Percentiles rank a stretch among this genome's conserved stretches.
Conservation (phyloP, 1,140 invertebrate species). For the Euwallacea similis region DNA sequence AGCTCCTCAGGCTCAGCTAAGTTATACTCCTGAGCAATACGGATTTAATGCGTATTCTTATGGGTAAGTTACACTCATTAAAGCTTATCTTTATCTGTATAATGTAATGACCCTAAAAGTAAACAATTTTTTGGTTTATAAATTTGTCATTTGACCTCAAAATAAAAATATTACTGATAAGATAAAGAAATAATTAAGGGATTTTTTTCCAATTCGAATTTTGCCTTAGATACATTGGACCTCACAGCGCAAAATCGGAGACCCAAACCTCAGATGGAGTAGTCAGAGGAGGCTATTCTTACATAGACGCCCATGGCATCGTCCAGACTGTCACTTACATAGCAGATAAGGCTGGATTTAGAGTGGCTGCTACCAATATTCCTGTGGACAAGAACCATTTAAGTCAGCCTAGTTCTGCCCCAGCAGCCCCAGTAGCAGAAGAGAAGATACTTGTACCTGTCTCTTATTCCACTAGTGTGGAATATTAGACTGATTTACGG, state of each 20-base stretch:
- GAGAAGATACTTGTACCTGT: slow-evolving; percentile 26
- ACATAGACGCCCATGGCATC: slow-evolving; percentile 69
- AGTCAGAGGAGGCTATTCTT: slow-evolving; percentile 69
- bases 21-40: slow-evolving; percentile 40
- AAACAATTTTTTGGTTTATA: too few species aligned
- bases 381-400: slow-evolving; percentile 45
- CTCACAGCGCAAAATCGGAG: slow-evolving; percentile 67
- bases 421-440: background rate
- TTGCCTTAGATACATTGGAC: slow-evolving; percentile 62
- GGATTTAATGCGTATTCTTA: slow-evolving; percentile 28
- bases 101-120: too few species aligned
- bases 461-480: slow-evolving; percentile 34
- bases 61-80: slow-evolving; percentile 11
- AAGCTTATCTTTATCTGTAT: too few species aligned
- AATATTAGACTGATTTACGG: slow-evolving; percentile 28
- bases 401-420: background rate
- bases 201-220: too few species aligned
- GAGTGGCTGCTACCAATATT: slow-evolving; percentile 65
- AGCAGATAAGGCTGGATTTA: slow-evolving; percentile 67
- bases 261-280: slow-evolving; percentile 65
- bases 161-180: too few species aligned
- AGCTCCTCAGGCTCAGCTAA: slow-evolving; percentile 24
- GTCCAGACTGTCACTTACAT: slow-evolving; percentile 68
- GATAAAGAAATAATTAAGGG: too few species aligned
- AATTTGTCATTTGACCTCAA: too few species aligned